These are phyloP conservation scores for Falcaria lacertinaria DNA, from an alignment of 2,888 invertebrate species.

Conservation along the genomic window DNA sequence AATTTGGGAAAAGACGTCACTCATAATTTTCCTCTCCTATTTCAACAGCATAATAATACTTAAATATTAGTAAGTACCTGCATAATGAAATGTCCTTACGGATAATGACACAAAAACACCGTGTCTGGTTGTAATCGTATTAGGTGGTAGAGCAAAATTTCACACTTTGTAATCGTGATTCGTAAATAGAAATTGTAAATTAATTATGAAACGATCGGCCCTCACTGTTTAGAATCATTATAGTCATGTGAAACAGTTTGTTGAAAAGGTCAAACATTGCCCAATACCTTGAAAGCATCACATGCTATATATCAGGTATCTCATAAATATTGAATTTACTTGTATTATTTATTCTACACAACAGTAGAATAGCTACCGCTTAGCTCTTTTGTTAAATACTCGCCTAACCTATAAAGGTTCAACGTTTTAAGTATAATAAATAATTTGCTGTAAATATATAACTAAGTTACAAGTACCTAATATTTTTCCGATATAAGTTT, in stretches of 20 bases:
- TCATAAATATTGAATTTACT: neutral
- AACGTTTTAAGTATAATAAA: neutral
- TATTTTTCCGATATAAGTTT: constrained; percentile 14
- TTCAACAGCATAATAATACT: too few relatives aligned
- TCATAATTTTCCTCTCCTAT: too few relatives aligned
- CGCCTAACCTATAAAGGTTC: neutral
- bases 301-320: neutral
- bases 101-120: too few relatives aligned
- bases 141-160: neutral
- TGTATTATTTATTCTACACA: neutral
- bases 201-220: neutral
- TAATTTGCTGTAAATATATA: neutral
- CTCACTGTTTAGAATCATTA: neutral
- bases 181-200: neutral
- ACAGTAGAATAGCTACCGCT: too few relatives aligned
- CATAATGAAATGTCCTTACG: too few relatives aligned
- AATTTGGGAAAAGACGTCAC: too few relatives aligned
- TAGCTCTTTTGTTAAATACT: neutral
- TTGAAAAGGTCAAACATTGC: constrained; percentile 1
- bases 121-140: neutral
- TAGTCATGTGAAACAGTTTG: neutral
- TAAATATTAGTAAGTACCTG: too few relatives aligned
- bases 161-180: neutral
- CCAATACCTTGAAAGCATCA: neutral
- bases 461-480: constrained; percentile 4